Base-by-base conservation (phyloP, 2,888 invertebrate species). In the Stenolophus ochropezus region DNA sequence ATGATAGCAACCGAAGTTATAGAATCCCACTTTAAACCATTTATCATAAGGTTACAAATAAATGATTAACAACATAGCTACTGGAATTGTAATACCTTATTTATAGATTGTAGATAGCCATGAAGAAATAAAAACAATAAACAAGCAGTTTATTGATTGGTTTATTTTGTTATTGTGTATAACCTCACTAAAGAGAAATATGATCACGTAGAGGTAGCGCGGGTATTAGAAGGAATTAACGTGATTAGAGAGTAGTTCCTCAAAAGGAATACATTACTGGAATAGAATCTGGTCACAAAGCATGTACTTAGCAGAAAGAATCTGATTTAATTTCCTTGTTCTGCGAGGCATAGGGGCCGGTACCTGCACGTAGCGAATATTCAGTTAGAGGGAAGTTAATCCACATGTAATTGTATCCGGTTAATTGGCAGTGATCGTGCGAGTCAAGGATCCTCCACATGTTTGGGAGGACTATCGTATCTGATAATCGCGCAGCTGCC, bases 321-420 rank as follows among this genome's bases (percentile, higher is more conserved):
- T 21, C 56, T 56, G 61, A 61, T 61, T 61, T 61, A 61, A 61
- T 61, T 53, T 53, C 16, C 53, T 8, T 20, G 5, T 53, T 53
- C 33, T 11, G 3, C 20, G 8, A n/a, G 5, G 65, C 16, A 65
- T 65, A 33, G 65, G 14, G 14, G 25, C 4, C 42, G 8, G 14
- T 16, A 42, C 42, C 20, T 71, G 18, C 71, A 42, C 71, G 71
- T 42, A 71, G 75, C 51, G 53, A 25, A 53, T 75, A 75, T 75
- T 75, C 75, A 75, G 53, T 75, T 51, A 75, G 53, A 25, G 58
- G 4, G 49, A 56, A 76, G 58, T 76, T 76, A 58, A 76, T 58
- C 58, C 76, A 76, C 20, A 20, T 56, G 58, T 58, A 76, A 76
- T 76, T 76, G 76, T 58, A 76, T 56, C 76, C 58, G 53, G 33